Percentiles rank a stretch among this genome's conserved stretches.
Evolutionary conservation across 2,888 invertebrate genomes (phyloP).

Genomic region (Mantis religiosa): DNA sequence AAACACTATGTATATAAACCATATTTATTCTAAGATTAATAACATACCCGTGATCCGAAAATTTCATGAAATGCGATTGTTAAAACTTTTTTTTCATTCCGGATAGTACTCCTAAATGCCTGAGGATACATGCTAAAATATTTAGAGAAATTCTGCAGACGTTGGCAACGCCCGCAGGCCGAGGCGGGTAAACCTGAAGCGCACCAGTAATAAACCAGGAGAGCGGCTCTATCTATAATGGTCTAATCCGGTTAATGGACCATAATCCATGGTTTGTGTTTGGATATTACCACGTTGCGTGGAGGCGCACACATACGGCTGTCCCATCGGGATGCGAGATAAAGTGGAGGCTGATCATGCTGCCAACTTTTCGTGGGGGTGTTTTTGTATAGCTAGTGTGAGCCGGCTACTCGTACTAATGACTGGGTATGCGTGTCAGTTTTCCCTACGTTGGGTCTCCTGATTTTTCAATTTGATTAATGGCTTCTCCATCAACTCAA

Average conservation of each 20-base stretch:
- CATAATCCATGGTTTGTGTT: constrained; percentile 1
- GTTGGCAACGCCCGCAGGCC: background rate
- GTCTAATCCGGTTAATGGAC: constrained; percentile 11
- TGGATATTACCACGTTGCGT: background rate
- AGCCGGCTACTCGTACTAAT: background rate
- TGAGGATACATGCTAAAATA: too few relatives aligned
- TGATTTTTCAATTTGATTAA: background rate
- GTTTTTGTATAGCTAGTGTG: background rate
- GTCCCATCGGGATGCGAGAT: background rate
- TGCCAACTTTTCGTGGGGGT: background rate
- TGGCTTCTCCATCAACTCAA: background rate
- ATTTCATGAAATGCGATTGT: too few relatives aligned
- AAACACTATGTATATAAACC: too few relatives aligned
- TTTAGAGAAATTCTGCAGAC: background rate
- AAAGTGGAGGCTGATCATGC: background rate
- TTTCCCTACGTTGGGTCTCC: background rate
- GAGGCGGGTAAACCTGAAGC: background rate
- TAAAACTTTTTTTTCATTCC: too few relatives aligned
- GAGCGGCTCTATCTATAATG: background rate
- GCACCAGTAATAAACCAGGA: background rate
- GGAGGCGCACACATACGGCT: background rate
- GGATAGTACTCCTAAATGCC: too few relatives aligned
- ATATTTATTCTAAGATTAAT: too few relatives aligned
- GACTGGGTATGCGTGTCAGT: background rate
- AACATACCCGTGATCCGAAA: too few relatives aligned